phyloP scores from a whole-genome alignment of 2,888 invertebrate genomes.

The Meliscaeva auricollis region DNA sequence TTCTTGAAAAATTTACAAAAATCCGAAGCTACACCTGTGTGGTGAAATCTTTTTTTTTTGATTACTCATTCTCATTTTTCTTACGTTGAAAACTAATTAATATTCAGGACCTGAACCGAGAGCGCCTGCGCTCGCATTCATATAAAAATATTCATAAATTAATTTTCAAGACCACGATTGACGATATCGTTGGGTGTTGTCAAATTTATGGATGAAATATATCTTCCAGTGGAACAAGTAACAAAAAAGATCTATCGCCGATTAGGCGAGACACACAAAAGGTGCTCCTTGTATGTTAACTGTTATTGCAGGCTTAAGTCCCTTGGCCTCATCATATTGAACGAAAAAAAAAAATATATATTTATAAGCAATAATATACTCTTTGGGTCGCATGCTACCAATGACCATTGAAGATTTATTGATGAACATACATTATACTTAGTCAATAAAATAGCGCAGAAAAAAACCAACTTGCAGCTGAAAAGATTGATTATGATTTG shows the following conservation, averaged over 20 bases:
- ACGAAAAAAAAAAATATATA: background rate
- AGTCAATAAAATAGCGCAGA: conserved; percentile 4
- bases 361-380: background rate
- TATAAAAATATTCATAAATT: conserved; percentile 44
- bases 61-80: background rate
- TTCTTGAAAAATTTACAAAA: too few species aligned
- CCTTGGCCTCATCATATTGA: conserved; percentile 2
- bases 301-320: background rate
- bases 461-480: background rate
- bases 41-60: conserved; percentile 19
- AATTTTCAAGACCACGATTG: conserved; percentile 42
- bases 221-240: conserved; percentile 13
- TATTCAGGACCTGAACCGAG: conserved; percentile 16
- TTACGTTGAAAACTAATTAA: conserved; percentile 2
- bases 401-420: conserved; percentile 25
- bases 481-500: conserved; percentile 27
- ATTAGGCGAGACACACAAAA: conserved; percentile 37
- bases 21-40: background rate
- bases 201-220: conserved; percentile 41
- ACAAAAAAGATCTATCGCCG: conserved; percentile 30
- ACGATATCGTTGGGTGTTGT: conserved; percentile 33
- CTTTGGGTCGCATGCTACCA: background rate
- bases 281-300: conserved; percentile 18
- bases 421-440: background rate
- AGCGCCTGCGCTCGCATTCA: conserved; percentile 34